Percentiles rank a stretch among this genome's conserved stretches.
These are phyloP conservation scores for Liparis tanakae DNA, from an alignment of 2,797 vertebrate species.

Conservation along the genomic window DNA sequence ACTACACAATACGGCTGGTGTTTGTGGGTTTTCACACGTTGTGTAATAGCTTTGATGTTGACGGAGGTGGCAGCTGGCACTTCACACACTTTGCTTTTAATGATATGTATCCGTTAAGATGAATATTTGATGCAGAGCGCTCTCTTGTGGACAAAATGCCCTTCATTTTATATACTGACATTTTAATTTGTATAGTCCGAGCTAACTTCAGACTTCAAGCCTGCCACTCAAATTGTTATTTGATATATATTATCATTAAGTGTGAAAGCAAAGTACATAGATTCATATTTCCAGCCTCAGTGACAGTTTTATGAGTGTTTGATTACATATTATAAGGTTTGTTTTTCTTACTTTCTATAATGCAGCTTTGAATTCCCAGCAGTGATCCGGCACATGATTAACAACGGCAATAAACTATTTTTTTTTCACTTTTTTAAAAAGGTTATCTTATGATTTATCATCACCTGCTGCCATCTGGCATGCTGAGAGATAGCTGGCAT, in stretches of 20 bases:
- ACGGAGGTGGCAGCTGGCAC: neutral
- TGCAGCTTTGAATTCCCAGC: constrained; percentile 89
- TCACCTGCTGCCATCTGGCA: constrained; percentile 80
- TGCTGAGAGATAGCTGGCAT: constrained; percentile 85
- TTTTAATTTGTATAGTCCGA: constrained; percentile 38
- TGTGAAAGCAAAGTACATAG: constrained; percentile 85
- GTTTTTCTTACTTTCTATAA: constrained; percentile 94
- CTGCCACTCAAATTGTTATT: constrained; percentile 80
- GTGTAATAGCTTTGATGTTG: neutral
- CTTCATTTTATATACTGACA: constrained; percentile 33
- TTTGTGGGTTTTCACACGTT: neutral
- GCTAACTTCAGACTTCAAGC: constrained; percentile 73
- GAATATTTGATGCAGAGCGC: neutral
- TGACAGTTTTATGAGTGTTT: constrained; percentile 92
- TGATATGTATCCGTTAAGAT: neutral
- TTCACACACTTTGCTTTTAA: constrained; percentile 9
- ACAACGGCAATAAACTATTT: constrained; percentile 86
- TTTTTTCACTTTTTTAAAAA: constrained; percentile 70
- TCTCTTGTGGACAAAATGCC: constrained; percentile 25
- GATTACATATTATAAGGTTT: constrained; percentile 94
- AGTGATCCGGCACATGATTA: constrained; percentile 80
- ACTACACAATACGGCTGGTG: neutral
- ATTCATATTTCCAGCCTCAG: constrained; percentile 87
- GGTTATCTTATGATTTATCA: constrained; percentile 86
- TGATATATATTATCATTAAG: constrained; percentile 88